Evolutionary conservation across 2,888 invertebrate species (phyloP).

Genomic region (Limnephilus rhombicus): DNA sequence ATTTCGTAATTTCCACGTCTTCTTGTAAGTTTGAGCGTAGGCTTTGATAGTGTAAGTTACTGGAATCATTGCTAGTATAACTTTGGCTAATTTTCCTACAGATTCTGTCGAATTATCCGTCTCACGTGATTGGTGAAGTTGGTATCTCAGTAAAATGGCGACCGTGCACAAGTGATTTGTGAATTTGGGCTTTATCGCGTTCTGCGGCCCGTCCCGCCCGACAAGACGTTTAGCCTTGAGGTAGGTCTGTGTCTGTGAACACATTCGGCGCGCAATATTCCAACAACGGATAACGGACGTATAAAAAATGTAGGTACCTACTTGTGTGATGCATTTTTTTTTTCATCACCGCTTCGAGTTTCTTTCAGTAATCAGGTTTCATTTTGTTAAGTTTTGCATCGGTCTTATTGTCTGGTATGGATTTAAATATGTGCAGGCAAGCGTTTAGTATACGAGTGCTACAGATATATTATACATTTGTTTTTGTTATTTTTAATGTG

Average conservation of each 20-base stretch:
- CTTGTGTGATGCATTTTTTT: not conserved
- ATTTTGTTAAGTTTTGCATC: not conserved
- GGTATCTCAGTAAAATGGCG: constrained; percentile 1
- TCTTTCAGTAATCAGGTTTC: not conserved
- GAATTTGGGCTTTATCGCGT: not conserved
- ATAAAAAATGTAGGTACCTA: not conserved
- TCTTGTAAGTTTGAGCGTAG: not conserved
- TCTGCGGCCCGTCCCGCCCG: not conserved
- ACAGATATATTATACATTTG: too few species aligned
- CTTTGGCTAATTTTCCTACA: not conserved
- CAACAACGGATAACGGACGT: not conserved
- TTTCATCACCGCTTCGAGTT: not conserved
- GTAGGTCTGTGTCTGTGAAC: constrained; percentile 18
- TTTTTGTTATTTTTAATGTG: too few species aligned
- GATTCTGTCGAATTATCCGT: not conserved
- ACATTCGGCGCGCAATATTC: constrained; percentile 5
- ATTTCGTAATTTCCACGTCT: not conserved
- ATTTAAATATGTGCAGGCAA: not conserved
- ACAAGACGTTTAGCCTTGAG: constrained; percentile 20
- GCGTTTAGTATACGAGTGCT: not conserved
- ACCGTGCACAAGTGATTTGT: not conserved
- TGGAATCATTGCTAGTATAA: not conserved
- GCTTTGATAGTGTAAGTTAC: not conserved
- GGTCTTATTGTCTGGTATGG: not conserved
- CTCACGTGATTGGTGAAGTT: constrained; percentile 5